Percentiles rank a stretch among this genome's conserved stretches.
phyloP scores from a whole-genome alignment of 1,140 invertebrate genomes.

The Drosophila bocki region DNA sequence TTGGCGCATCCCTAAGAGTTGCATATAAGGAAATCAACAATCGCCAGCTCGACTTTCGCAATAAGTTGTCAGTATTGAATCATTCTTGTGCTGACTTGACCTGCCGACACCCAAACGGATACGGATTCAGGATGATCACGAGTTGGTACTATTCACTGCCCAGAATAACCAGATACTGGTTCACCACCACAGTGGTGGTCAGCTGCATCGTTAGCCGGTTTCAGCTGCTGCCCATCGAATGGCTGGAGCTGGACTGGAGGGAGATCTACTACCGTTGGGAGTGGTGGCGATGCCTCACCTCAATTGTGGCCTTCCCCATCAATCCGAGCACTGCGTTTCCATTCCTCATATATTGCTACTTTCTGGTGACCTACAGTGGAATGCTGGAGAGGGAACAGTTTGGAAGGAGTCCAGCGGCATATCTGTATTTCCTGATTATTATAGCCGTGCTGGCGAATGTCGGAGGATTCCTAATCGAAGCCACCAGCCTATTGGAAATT shows the following conservation, averaged over 20 bases:
- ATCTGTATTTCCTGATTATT: slow-evolving; percentile 97
- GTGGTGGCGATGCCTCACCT: slow-evolving; percentile 97
- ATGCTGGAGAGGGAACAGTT: slow-evolving; percentile 96
- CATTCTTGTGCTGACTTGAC: neutral
- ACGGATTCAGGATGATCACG: neutral
- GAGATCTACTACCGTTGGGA: slow-evolving; percentile 18
- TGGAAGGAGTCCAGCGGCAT: slow-evolving; percentile 96
- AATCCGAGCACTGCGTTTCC: slow-evolving; percentile 96
- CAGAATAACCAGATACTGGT: slow-evolving; percentile 96
- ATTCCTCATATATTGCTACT: slow-evolving; percentile 98
- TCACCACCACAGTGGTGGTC: slow-evolving; percentile 93
- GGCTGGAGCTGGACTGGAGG: slow-evolving; percentile 15
- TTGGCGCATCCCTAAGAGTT: neutral
- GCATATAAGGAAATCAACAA: neutral
- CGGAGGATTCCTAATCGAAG: slow-evolving; percentile 90
- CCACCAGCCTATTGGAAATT: slow-evolving; percentile 94
- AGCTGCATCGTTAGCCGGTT: slow-evolving; percentile 93
- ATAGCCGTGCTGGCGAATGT: slow-evolving; percentile 95
- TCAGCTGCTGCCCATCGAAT: slow-evolving; percentile 87
- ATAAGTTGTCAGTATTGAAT: neutral
- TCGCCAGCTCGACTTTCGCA: neutral
- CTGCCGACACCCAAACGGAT: neutral
- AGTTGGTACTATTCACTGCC: slow-evolving; percentile 92
- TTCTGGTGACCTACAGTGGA: slow-evolving; percentile 90
- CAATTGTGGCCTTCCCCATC: slow-evolving; percentile 97